These are phyloP conservation scores for Euthynnus affinis DNA, from an alignment of 2,797 vertebrate genomes.

Conservation along the genomic window DNA sequence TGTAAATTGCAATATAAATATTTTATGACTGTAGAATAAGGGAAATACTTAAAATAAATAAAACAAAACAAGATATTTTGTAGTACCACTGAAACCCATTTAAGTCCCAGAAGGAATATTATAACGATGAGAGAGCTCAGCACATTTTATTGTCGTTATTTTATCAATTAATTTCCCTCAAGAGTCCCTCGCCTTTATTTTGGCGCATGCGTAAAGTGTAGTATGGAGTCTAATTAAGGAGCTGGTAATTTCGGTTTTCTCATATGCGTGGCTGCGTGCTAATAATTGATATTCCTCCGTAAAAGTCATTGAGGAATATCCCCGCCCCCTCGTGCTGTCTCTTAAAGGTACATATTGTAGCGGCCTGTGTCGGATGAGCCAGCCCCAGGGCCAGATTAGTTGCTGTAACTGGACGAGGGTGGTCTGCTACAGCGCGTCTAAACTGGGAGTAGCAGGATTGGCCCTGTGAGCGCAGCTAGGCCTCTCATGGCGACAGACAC, in stretches of 20 bases:
- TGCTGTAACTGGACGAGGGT: constrained; percentile 77
- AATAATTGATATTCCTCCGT: constrained; percentile 59
- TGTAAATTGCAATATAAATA: neutral
- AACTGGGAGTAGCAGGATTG: constrained; percentile 83
- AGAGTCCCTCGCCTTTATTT: constrained; percentile 38
- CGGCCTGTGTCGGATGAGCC: constrained; percentile 73
- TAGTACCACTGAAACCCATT: neutral
- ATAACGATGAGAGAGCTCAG: neutral
- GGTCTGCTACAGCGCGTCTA: constrained; percentile 78
- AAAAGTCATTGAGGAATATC: constrained; percentile 15
- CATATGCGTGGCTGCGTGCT: constrained; percentile 24
- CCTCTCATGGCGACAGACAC: constrained; percentile 64
- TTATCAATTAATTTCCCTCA: constrained; percentile 36
- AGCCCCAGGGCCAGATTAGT: constrained; percentile 82
- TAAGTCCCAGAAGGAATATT: neutral
- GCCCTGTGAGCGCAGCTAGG: constrained; percentile 70
- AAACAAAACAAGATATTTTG: neutral
- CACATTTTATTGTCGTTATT: neutral
- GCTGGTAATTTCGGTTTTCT: constrained; percentile 44
- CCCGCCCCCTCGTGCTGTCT: constrained; percentile 29
- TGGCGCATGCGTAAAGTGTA: constrained; percentile 69
- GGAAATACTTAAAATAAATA: neutral
- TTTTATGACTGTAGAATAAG: neutral
- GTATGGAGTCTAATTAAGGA: constrained; percentile 52
- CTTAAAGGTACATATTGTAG: constrained; percentile 59